Percentiles rank a stretch among this genome's conserved stretches.
Evolutionary conservation across 2,888 invertebrate genomes (phyloP).

Genomic region (Phalera bucephala): DNA sequence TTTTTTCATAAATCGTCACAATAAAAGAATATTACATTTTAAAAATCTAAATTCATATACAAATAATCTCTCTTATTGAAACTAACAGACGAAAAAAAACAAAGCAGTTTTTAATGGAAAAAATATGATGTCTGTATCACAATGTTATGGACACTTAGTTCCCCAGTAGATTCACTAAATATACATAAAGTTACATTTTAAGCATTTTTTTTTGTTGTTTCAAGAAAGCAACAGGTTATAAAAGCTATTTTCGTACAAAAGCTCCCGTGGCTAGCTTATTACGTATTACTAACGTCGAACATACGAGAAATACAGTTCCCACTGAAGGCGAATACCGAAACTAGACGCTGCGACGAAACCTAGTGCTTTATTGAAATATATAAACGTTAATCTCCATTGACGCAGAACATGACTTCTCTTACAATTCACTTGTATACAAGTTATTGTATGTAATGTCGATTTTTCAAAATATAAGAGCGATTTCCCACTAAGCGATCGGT

Average conservation of each 20-base stretch:
- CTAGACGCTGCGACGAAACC: slow-evolving; percentile 48
- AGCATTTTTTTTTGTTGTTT: slow-evolving; percentile 64
- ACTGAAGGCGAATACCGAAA: slow-evolving; percentile 22
- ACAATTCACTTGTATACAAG: too few species aligned
- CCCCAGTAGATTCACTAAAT: slow-evolving; percentile 76
- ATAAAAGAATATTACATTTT: slow-evolving; percentile 69
- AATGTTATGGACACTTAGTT: slow-evolving; percentile 77
- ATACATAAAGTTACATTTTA: slow-evolving; percentile 77
- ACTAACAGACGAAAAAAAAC: slow-evolving; percentile 69
- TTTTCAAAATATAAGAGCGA: slow-evolving; percentile 21
- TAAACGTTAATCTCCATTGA: slow-evolving; percentile 68
- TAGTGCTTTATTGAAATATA: slow-evolving; percentile 73
- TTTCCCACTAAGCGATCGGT: too few species aligned
- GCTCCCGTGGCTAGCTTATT: slow-evolving; percentile 24
- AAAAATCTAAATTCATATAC: slow-evolving; percentile 78
- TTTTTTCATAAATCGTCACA: slow-evolving; percentile 64
- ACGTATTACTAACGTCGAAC: slow-evolving; percentile 20
- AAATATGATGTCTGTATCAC: slow-evolving; percentile 79
- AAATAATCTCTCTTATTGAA: slow-evolving; percentile 78
- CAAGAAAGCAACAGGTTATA: slow-evolving; percentile 76
- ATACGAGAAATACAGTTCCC: slow-evolving; percentile 19
- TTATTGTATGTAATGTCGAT: too few species aligned
- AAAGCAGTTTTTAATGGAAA: slow-evolving; percentile 74
- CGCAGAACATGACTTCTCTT: slow-evolving; percentile 69
- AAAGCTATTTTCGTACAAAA: slow-evolving; percentile 34